Evolutionary conservation across 2,113 vertebrate species (phyloP).

Genomic region (Barnardius zonarius): DNA sequence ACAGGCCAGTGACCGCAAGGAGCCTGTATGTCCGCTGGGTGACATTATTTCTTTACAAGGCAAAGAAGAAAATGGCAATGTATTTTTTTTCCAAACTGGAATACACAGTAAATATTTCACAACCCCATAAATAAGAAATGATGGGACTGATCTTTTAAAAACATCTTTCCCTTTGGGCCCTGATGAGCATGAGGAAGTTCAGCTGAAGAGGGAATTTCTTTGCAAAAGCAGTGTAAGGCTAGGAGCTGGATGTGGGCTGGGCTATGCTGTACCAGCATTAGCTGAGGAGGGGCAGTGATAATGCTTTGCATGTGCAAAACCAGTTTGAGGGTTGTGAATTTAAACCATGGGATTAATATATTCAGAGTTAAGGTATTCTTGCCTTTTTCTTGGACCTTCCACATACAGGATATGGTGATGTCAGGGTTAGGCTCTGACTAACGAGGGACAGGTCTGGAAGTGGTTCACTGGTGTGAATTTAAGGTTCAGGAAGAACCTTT

Average conservation of each 20-base stretch:
- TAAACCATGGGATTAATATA: neutral
- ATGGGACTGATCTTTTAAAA: conserved; percentile 23
- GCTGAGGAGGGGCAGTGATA: neutral
- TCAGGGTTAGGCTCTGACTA: neutral
- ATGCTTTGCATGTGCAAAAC: neutral
- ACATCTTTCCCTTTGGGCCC: neutral
- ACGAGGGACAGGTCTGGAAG: neutral
- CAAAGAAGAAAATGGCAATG: neutral
- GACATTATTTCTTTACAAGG: neutral
- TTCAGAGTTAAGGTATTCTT: neutral
- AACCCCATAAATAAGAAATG: neutral
- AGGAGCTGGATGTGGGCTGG: conserved; percentile 15
- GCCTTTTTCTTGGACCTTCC: neutral
- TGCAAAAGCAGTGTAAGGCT: conserved; percentile 15
- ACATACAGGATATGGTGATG: neutral
- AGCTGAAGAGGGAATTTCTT: neutral
- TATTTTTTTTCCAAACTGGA: neutral
- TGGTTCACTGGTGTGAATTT: neutral
- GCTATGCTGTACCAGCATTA: neutral
- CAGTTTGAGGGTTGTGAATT: neutral
- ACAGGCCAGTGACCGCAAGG: neutral
- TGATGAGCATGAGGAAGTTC: conserved; percentile 50
- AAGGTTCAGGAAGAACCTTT: neutral
- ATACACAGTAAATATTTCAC: conserved; percentile 21
- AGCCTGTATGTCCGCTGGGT: neutral